Evolutionary conservation across 2,888 invertebrate species (phyloP).

Genomic region (Imbricaverruca yamaguchii): DNA sequence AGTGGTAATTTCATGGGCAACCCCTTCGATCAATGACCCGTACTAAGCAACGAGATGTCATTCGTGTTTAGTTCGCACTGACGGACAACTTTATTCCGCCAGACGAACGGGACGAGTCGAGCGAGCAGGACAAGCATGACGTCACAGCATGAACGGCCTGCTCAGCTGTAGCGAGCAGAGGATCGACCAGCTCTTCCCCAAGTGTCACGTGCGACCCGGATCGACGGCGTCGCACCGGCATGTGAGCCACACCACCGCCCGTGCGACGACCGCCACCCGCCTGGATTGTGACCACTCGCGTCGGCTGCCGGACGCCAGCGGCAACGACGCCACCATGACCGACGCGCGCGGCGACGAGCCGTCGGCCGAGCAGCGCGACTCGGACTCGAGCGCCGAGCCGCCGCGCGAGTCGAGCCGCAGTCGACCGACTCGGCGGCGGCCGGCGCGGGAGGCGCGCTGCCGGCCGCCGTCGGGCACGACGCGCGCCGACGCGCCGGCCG

Average conservation of each 20-base stretch:
- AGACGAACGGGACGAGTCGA: no score
- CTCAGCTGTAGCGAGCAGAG: conserved; percentile 54
- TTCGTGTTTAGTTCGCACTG: no score
- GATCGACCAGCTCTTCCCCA: conserved; percentile 72
- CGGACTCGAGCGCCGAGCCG: conserved; percentile 67
- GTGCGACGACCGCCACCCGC: no score
- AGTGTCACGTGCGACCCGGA: conserved; percentile 53
- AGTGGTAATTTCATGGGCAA: no score
- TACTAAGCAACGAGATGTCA: no score
- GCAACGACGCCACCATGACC: no score
- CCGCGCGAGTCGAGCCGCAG: conserved; percentile 71
- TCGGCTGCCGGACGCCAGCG: no score
- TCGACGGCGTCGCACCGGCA: no score
- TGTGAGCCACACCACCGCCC: no score
- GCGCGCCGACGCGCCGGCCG: conserved; percentile 23
- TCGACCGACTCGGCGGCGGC: conserved; percentile 53
- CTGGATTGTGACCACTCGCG: no score
- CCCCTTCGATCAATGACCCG: no score
- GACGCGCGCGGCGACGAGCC: conserved; percentile 26
- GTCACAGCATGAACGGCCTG: conserved; percentile 33
- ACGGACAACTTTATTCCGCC: no score
- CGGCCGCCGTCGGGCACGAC: conserved; percentile 23
- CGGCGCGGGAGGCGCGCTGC: conserved; percentile 26
- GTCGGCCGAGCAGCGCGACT: conserved; percentile 23
- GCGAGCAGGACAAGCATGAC: conserved; percentile 25